A percentile compares a stretch with the other conserved stretches of the same genome.
Conservation (phyloP, 2,797 vertebrate species). For the Heteromormyrus szaboi region DNA sequence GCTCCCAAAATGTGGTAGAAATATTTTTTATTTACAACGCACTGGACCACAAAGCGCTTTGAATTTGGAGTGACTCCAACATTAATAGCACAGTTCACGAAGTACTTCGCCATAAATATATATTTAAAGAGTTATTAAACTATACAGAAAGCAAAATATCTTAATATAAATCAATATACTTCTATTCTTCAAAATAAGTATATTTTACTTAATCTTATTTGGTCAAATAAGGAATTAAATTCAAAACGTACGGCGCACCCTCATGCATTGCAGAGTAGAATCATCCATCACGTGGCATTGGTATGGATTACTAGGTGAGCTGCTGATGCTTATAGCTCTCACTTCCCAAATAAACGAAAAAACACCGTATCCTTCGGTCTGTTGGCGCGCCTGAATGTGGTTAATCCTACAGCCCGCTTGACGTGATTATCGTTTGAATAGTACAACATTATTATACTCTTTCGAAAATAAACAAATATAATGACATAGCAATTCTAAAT, state of each 20-base stretch:
- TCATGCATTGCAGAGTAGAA: not conserved
- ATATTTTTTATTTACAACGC: constrained; percentile 22
- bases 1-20: constrained; percentile 16
- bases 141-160: not conserved
- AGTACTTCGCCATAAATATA: not conserved
- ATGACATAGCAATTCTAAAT: not conserved
- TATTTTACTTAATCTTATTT: not conserved
- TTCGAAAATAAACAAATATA: not conserved
- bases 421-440: not conserved
- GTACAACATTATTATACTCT: not conserved
- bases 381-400: not conserved
- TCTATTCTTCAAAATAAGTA: not conserved
- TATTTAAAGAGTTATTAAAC: not conserved
- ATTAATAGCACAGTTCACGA: not conserved
- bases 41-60: not conserved
- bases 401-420: not conserved
- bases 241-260: not conserved
- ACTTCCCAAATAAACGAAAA: not conserved
- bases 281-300: not conserved
- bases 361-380: not conserved
- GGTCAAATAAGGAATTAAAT: not conserved
- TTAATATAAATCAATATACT: not conserved
- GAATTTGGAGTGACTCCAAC: constrained; percentile 15
- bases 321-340: not conserved
- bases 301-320: not conserved